A percentile compares a stretch with the other conserved stretches of the same genome.
Conservation (phyloP, 2,797 vertebrate genomes). For the Natrix natrix region DNA sequence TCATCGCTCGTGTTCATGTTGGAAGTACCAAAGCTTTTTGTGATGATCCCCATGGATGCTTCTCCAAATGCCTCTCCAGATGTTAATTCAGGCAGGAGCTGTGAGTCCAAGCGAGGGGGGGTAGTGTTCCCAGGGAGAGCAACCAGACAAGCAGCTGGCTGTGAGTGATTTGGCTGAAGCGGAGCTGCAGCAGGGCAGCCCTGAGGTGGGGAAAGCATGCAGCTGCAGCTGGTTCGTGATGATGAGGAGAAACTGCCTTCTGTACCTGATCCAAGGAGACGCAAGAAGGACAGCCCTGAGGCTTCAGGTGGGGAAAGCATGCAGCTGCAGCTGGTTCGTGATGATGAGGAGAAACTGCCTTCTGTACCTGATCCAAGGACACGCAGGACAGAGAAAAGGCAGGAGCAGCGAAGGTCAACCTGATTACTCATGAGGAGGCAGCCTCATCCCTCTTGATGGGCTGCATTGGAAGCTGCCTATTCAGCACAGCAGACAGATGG, state of each 20-base stretch:
- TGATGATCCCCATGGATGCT: neutral
- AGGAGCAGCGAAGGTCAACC: neutral
- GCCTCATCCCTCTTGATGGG: neutral
- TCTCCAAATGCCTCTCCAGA: neutral
- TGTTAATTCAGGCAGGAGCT: rapidly evolving
- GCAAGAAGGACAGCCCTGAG: neutral
- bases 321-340: neutral
- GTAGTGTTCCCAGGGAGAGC: neutral
- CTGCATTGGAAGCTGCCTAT: neutral
- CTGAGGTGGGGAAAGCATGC: neutral
- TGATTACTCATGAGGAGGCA: neutral
- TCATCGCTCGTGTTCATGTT: neutral
- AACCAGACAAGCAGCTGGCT: neutral
- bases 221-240: neutral
- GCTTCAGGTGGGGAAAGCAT: neutral
- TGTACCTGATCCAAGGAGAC: too few species aligned
- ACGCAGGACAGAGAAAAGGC: neutral
- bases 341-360: neutral
- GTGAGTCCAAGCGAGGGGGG: neutral
- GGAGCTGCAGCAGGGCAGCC: neutral
- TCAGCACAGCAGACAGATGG: neutral
- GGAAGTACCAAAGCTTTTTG: neutral
- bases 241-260: neutral
- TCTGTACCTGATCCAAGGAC: neutral
- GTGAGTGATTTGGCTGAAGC: neutral